Evolutionary conservation across 1,140 invertebrate genomes (phyloP).

Genomic region (Ceratina calcarata): DNA sequence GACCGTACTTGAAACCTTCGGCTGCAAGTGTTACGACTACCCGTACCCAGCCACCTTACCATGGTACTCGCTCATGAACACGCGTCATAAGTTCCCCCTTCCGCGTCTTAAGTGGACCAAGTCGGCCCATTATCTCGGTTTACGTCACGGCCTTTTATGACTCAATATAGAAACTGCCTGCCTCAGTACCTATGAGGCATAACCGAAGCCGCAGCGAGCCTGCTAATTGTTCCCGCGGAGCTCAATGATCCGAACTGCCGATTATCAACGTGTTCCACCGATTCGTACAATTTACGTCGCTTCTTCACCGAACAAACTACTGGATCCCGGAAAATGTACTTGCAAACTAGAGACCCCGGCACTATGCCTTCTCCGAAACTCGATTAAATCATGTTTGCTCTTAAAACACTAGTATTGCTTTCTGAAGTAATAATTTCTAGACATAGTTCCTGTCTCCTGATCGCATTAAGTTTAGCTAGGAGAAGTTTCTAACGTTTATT

Average conservation of each 20-base stretch:
- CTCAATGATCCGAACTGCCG: conserved; percentile 57
- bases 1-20: conserved; percentile 59
- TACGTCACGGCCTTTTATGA: conserved; percentile 65
- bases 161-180: conserved; percentile 59
- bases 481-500: no score
- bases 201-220: conserved; percentile 65
- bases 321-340: no score
- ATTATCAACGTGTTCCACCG: background rate
- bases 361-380: no score
- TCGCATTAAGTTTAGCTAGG: no score
- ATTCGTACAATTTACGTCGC: background rate
- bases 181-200: conserved; percentile 48
- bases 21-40: conserved; percentile 59
- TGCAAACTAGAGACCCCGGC: no score
- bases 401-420: no score
- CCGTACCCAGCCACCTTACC: background rate
- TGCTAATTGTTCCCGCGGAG: conserved; percentile 66
- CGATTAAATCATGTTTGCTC: no score
- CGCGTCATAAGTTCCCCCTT: conserved; percentile 54
- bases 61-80: conserved; percentile 45
- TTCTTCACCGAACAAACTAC: no score
- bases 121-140: conserved; percentile 70
- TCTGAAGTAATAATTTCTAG: no score
- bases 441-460: no score
- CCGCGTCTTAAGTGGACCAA: conserved; percentile 66